phyloP scores from a whole-genome alignment of 2,888 invertebrate genomes.

The Cloeon dipterum region DNA sequence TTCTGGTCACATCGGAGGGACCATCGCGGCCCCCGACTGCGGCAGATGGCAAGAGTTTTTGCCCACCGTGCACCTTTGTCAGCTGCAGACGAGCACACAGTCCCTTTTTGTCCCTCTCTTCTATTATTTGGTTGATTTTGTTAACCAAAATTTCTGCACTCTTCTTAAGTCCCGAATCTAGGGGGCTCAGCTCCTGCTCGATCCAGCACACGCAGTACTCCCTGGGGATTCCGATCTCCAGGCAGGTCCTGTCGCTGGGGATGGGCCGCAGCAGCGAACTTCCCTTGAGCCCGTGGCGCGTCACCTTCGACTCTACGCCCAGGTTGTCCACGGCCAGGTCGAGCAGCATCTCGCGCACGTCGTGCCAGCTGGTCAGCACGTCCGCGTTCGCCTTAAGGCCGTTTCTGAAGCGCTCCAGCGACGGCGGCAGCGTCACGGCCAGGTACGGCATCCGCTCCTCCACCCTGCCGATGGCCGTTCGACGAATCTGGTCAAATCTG shows the following conservation, averaged over 20 bases:
- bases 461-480: slow-evolving; percentile 18
- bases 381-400: slow-evolving; percentile 14
- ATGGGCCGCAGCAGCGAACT: slow-evolving; percentile 13
- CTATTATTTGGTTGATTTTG: slow-evolving; percentile 10
- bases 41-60: slow-evolving; percentile 3
- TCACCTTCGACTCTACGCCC: background rate
- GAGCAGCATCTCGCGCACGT: slow-evolving; percentile 17
- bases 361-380: slow-evolving; percentile 19
- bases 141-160: slow-evolving; percentile 10
- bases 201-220: slow-evolving; percentile 18
- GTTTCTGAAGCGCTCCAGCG: slow-evolving; percentile 12
- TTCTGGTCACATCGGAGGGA: slow-evolving; percentile 1
- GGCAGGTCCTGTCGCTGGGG: slow-evolving; percentile 16
- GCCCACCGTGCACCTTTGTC: slow-evolving; percentile 4
- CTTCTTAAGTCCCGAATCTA: slow-evolving; percentile 8
- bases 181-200: slow-evolving; percentile 9
- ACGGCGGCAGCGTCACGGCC: slow-evolving; percentile 15
- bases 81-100: slow-evolving; percentile 4
- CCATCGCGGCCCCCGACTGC: slow-evolving; percentile 1
- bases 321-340: slow-evolving; percentile 11
- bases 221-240: slow-evolving; percentile 15
- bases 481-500: slow-evolving; percentile 17
- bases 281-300: slow-evolving; percentile 5
- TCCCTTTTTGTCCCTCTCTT: background rate
- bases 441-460: slow-evolving; percentile 21